Evolutionary conservation across 2,797 vertebrate genomes (phyloP).

Genomic region (Eidolon dupreanum): DNA sequence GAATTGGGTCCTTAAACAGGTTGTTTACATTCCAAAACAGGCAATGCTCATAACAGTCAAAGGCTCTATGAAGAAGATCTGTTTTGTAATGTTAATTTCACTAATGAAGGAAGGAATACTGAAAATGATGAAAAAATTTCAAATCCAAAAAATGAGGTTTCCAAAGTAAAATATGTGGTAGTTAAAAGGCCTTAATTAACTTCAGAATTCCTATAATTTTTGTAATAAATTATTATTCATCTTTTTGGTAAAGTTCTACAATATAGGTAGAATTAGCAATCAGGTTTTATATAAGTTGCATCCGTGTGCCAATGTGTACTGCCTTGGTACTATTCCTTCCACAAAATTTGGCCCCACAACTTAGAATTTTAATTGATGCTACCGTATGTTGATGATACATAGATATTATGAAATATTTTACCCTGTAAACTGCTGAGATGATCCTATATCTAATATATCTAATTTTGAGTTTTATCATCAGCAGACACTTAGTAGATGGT

Average conservation of each 20-base stretch:
- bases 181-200: neutral
- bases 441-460: slow-evolving; percentile 28
- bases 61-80: neutral
- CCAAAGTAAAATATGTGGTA: neutral
- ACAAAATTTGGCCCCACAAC: neutral
- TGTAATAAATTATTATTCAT: neutral
- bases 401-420: neutral
- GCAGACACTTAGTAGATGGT: slow-evolving; percentile 34
- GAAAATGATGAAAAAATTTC: neutral
- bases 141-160: neutral
- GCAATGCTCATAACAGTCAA: neutral
- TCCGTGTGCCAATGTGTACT: fast-evolving
- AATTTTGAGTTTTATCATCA: slow-evolving; percentile 62
- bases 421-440: neutral
- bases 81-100: neutral
- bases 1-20: neutral
- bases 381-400: neutral
- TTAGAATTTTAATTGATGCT: neutral
- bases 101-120: neutral
- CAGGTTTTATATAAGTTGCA: neutral
- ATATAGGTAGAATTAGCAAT: neutral
- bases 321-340: fast-evolving
- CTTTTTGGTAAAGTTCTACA: neutral
- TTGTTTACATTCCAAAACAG: neutral
- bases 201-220: neutral